Conservation (phyloP, 2,888 invertebrate species). For the Rhaphigaster nebulosa region DNA sequence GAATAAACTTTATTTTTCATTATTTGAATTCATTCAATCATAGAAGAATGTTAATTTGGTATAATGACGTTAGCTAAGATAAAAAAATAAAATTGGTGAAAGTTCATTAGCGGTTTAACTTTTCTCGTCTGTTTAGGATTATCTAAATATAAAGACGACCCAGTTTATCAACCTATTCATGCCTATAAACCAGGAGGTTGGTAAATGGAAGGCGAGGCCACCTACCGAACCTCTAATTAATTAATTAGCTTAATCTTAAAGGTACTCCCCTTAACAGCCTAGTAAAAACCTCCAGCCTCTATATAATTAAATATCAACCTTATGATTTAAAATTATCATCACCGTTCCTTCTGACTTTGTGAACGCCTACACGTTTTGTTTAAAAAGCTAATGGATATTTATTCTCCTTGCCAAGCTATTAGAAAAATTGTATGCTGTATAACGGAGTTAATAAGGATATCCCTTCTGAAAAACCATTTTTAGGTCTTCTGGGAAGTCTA, state of each 20-base stretch:
- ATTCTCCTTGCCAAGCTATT: not conserved
- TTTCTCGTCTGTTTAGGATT: not conserved
- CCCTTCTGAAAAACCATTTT: not conserved
- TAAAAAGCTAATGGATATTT: not conserved
- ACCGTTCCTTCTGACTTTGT: not conserved
- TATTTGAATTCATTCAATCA: not conserved
- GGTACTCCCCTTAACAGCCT: not conserved
- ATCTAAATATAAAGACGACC: not conserved
- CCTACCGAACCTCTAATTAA: constrained; percentile 15
- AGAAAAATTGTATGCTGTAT: not conserved
- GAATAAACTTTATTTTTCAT: not conserved
- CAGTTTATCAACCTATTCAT: not conserved
- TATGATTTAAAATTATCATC: constrained; percentile 10
- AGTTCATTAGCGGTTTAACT: not conserved
- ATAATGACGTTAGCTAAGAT: too few species aligned
- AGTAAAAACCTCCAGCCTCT: not conserved
- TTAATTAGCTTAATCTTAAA: constrained; percentile 18
- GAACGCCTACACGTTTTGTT: not conserved
- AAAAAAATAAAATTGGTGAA: not conserved
- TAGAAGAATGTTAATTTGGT: not conserved
- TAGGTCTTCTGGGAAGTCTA: not conserved
- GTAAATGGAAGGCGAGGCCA: not conserved
- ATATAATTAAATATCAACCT: not conserved
- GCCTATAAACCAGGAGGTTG: constrained; percentile 2
- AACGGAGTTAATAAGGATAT: not conserved